These are phyloP conservation scores for Gulo gulo DNA, from an alignment of 2,113 vertebrate genomes.

Conservation along the genomic window DNA sequence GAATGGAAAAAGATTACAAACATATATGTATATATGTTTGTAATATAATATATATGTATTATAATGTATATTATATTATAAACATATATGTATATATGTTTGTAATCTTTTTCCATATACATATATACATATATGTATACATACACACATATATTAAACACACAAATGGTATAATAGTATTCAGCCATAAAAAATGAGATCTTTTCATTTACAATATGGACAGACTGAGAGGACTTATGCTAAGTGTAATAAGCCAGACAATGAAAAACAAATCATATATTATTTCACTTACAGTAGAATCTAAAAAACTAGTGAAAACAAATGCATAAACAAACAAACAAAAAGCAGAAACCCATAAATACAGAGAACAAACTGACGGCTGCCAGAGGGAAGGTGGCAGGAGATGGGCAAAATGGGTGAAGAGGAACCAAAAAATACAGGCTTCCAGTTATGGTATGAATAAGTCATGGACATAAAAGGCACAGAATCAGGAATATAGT, in stretches of 20 bases:
- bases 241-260: not conserved
- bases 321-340: not conserved
- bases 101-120: no score
- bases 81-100: no score
- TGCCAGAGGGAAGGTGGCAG: not conserved
- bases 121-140: not conserved
- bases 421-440: not conserved
- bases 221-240: not conserved
- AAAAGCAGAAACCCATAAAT: not conserved
- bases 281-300: not conserved
- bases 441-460: not conserved
- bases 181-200: not conserved
- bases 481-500: not conserved
- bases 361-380: not conserved
- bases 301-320: not conserved
- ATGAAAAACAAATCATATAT: not conserved
- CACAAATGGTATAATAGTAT: not conserved
- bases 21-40: no score
- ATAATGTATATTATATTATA: no score
- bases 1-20: not conserved
- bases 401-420: not conserved
- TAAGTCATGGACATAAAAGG: not conserved
- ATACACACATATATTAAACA: not conserved
- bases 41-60: no score
- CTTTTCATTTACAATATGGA: not conserved